Percentiles rank a stretch among this genome's conserved stretches.
These are phyloP conservation scores for Hucho hucho DNA, from an alignment of 2,113 vertebrate genomes.

Conservation along the genomic window DNA sequence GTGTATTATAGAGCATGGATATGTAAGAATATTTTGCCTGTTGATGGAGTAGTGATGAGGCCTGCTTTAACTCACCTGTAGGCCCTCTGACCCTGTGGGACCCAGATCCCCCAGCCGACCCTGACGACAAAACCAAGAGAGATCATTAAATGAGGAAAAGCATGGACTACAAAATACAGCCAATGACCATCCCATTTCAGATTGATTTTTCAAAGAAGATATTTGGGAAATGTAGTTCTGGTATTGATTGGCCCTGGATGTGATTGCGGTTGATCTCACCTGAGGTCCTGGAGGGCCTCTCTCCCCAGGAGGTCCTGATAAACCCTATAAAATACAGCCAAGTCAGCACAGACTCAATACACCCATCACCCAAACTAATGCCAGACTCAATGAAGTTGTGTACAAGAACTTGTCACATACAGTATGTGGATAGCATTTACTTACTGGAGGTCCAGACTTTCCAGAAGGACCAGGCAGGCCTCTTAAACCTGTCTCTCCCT, in stretches of 20 bases:
- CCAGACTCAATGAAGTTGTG: not conserved
- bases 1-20: not conserved
- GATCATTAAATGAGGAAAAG: not conserved
- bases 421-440: slow-evolving; percentile 22
- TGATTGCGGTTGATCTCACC: slow-evolving; percentile 60
- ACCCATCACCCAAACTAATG: not conserved
- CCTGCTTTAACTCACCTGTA: slow-evolving; percentile 68
- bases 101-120: slow-evolving; percentile 80
- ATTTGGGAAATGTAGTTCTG: slow-evolving; percentile 16
- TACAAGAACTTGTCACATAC: not conserved
- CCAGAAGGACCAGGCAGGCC: slow-evolving; percentile 75
- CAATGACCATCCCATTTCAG: not conserved
- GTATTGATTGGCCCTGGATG: not conserved
- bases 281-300: slow-evolving; percentile 76
- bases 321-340: slow-evolving; percentile 69
- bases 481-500: slow-evolving; percentile 79
- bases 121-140: slow-evolving; percentile 59
- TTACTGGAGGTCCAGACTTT: slow-evolving; percentile 78
- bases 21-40: not conserved
- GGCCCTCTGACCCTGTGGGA: slow-evolving; percentile 76
- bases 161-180: not conserved
- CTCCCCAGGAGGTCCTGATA: slow-evolving; percentile 73
- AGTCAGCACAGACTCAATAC: slow-evolving; percentile 2
- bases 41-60: not conserved
- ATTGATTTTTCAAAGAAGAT: not conserved